phyloP scores from a whole-genome alignment of 1,140 invertebrate species.

The Pomacea maculata region DNA sequence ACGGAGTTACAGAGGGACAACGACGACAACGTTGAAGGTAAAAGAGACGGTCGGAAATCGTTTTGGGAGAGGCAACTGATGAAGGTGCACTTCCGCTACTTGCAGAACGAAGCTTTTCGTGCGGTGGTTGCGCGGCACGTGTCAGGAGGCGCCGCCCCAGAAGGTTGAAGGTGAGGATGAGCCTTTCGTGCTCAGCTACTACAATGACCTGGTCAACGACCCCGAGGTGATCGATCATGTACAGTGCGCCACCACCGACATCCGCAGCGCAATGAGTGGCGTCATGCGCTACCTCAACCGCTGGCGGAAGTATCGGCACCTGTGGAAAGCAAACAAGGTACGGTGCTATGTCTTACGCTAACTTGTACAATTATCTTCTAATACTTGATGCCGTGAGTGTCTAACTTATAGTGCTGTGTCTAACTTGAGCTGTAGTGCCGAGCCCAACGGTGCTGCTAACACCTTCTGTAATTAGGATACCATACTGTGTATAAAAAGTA shows the following conservation, averaged over 20 bases:
- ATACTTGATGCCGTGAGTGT: too few species aligned
- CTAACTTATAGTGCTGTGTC: too few species aligned
- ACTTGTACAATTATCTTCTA: too few species aligned
- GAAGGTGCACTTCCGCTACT: neutral
- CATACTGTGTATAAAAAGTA: too few species aligned
- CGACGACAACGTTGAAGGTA: too few species aligned
- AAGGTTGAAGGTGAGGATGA: slow-evolving; percentile 65
- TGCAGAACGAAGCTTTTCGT: slow-evolving; percentile 75
- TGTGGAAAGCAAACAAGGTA: slow-evolving; percentile 84
- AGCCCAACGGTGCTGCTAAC: too few species aligned
- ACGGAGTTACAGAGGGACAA: too few species aligned
- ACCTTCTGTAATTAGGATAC: too few species aligned
- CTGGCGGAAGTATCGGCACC: slow-evolving; percentile 79
- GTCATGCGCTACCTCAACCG: slow-evolving; percentile 74
- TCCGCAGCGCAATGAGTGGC: slow-evolving; percentile 72
- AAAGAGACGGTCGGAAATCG: too few species aligned
- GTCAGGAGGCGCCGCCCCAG: slow-evolving; percentile 74
- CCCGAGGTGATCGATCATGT: slow-evolving; percentile 75
- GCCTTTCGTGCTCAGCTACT: slow-evolving; percentile 74
- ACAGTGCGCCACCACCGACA: slow-evolving; percentile 73
- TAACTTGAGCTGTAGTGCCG: too few species aligned
- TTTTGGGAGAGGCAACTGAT: too few species aligned
- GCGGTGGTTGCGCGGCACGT: slow-evolving; percentile 84
- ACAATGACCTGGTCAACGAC: slow-evolving; percentile 76
- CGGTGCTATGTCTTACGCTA: too few species aligned